These are phyloP conservation scores for Jacana jacana DNA, from an alignment of 2,113 vertebrate genomes.

Conservation along the genomic window DNA sequence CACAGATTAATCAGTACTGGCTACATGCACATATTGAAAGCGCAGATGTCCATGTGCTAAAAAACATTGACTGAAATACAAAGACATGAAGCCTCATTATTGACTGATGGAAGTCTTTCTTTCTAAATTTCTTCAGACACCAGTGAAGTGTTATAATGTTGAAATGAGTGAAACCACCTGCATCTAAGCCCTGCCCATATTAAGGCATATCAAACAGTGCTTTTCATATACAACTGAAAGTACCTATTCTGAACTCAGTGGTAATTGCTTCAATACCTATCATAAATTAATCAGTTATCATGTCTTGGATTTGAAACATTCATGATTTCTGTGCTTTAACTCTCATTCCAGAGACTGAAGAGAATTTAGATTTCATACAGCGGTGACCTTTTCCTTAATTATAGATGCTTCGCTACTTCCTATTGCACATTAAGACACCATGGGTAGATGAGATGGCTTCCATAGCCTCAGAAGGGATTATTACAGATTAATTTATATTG, in stretches of 20 bases:
- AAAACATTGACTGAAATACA: not conserved
- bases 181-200: not conserved
- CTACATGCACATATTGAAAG: not conserved
- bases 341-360: not conserved
- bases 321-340: not conserved
- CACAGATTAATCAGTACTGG: not conserved
- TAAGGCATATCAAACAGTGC: not conserved
- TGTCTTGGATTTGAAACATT: not conserved
- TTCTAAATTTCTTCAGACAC: not conserved
- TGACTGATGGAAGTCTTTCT: not conserved
- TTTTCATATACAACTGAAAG: not conserved
- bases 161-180: not conserved
- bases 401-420: not conserved
- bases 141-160: not conserved
- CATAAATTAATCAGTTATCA: not conserved
- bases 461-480: not conserved
- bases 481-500: not conserved
- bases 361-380: not conserved
- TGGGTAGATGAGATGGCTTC: not conserved
- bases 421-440: not conserved
- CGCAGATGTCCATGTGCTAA: not conserved
- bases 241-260: not conserved
- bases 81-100: not conserved
- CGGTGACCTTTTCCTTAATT: constrained; percentile 2
- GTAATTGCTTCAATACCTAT: not conserved